These are phyloP conservation scores for Ostrea denselamellosa DNA, from an alignment of 1,140 invertebrate species.

Conservation along the genomic window DNA sequence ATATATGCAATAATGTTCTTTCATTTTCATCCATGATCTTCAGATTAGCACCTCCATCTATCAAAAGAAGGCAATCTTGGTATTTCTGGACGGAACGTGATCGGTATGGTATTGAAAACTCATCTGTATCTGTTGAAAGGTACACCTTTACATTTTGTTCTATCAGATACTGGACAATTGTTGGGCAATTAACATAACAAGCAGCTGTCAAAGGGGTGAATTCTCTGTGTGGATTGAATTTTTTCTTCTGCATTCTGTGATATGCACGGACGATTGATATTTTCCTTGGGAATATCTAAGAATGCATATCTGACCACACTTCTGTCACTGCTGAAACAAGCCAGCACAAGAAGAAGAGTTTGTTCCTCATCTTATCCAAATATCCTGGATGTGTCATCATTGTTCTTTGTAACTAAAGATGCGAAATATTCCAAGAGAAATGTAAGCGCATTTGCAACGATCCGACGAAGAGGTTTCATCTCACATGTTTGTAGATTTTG, in stretches of 20 bases:
- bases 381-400: background rate
- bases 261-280: background rate
- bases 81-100: background rate
- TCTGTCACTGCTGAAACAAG: background rate
- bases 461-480: background rate
- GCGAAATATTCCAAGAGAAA: background rate
- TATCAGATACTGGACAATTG: background rate
- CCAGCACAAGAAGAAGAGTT: background rate
- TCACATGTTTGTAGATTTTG: background rate
- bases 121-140: background rate
- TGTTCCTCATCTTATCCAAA: background rate
- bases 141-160: background rate
- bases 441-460: background rate
- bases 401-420: background rate
- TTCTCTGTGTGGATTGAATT: slow-evolving; percentile 5
- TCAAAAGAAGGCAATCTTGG: background rate
- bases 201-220: background rate
- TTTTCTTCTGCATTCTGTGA: background rate
- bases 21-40: background rate
- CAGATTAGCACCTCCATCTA: background rate
- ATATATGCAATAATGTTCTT: background rate
- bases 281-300: background rate
- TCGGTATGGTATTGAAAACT: background rate
- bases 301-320: background rate
- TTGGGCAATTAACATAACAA: background rate